Evolutionary conservation across 1,140 invertebrate species (phyloP).

Genomic region (Notospermus geniculatus): DNA sequence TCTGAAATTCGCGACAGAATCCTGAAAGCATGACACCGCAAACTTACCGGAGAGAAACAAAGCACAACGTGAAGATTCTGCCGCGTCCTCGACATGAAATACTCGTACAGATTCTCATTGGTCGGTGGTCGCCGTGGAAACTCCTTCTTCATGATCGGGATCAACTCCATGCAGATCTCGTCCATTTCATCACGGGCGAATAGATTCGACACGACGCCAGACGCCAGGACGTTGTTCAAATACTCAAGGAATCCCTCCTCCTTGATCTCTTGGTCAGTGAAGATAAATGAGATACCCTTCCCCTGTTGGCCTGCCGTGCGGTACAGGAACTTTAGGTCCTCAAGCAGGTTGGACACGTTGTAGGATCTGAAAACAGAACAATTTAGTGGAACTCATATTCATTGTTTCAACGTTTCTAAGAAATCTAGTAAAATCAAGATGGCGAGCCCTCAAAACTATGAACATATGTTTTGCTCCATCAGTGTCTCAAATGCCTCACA

Average conservation of each 20-base stretch:
- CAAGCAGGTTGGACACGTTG: slow-evolving; percentile 92
- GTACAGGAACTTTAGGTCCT: slow-evolving; percentile 91
- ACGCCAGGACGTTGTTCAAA: slow-evolving; percentile 57
- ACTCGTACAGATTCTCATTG: slow-evolving; percentile 90
- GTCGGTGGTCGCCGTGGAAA: slow-evolving; percentile 85
- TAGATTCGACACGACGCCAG: slow-evolving; percentile 73
- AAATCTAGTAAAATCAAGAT: too few relatives aligned
- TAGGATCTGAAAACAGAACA: slow-evolving; percentile 82
- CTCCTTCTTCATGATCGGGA: slow-evolving; percentile 90
- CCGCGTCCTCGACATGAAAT: slow-evolving; percentile 84
- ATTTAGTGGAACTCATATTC: too few relatives aligned
- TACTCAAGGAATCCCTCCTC: slow-evolving; percentile 57
- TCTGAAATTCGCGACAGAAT: neutral
- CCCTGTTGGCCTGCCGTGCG: slow-evolving; percentile 86
- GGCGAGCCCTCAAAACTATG: too few relatives aligned
- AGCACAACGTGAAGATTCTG: slow-evolving; percentile 93
- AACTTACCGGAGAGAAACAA: slow-evolving; percentile 87
- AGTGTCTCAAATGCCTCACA: too few relatives aligned
- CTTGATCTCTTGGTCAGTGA: slow-evolving; percentile 64
- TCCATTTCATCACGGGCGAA: slow-evolving; percentile 93
- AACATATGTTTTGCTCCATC: too few relatives aligned
- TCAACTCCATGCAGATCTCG: slow-evolving; percentile 92
- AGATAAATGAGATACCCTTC: slow-evolving; percentile 96
- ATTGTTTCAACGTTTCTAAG: too few relatives aligned
- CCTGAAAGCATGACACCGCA: too few relatives aligned